phyloP scores from a whole-genome alignment of 2,113 vertebrate genomes.

The Pantherophis guttatus region DNA sequence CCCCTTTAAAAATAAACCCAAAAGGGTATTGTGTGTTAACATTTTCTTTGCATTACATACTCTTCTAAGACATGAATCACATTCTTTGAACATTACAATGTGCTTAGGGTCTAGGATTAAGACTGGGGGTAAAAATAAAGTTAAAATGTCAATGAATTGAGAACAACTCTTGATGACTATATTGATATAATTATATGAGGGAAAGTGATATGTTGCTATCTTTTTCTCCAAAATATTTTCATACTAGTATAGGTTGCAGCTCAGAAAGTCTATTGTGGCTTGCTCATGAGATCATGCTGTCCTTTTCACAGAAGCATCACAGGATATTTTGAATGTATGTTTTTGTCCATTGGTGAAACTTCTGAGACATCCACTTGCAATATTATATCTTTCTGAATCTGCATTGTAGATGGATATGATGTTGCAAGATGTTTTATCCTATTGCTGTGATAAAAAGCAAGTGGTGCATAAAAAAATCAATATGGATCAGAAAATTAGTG shows the following conservation, averaged over 20 bases:
- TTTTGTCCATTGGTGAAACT: neutral
- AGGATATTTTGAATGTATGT: neutral
- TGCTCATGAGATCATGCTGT: neutral
- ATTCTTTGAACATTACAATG: conserved; percentile 68
- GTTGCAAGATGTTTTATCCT: neutral
- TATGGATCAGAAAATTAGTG: neutral
- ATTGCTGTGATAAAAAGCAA: neutral
- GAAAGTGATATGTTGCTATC: neutral
- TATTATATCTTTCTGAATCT: neutral
- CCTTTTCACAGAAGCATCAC: neutral
- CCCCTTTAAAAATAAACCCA: conserved; percentile 65
- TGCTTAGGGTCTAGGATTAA: neutral
- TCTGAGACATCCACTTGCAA: neutral
- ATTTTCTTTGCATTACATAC: conserved; percentile 62
- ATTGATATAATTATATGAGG: neutral
- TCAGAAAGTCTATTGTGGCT: neutral
- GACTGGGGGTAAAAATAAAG: neutral
- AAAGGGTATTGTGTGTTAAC: conserved; percentile 9
- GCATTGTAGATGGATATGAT: neutral
- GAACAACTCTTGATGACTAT: neutral
- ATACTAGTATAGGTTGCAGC: neutral
- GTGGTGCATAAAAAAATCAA: neutral
- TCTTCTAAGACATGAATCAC: conserved; percentile 62
- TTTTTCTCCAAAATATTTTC: neutral
- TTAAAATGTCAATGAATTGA: neutral